phyloP scores from a whole-genome alignment of 1,140 invertebrate species.

The Maniola jurtina region DNA sequence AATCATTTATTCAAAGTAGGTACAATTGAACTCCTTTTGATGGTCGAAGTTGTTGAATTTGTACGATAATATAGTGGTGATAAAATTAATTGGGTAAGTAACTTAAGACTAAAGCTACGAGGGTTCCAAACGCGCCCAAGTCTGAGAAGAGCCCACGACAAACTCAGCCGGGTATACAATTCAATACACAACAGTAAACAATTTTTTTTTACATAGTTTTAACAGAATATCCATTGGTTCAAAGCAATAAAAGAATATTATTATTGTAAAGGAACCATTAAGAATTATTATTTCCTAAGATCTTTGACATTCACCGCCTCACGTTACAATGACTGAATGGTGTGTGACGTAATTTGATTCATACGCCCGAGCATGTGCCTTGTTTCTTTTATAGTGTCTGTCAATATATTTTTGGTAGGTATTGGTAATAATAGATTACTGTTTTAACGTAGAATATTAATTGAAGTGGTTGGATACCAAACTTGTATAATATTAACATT shows the following conservation, averaged over 20 bases:
- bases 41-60: too few species aligned
- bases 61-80: too few species aligned
- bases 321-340: neutral
- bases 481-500: too few species aligned
- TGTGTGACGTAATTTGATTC: slow-evolving; percentile 1
- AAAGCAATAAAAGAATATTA: neutral
- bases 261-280: neutral
- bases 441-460: neutral
- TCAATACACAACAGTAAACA: neutral
- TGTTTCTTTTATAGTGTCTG: neutral
- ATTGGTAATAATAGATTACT: neutral
- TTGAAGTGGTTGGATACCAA: too few species aligned
- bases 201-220: too few species aligned
- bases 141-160: too few species aligned
- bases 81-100: too few species aligned
- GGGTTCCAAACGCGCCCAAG: too few species aligned
- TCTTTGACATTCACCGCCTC: neutral
- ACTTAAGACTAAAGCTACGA: too few species aligned
- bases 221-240: neutral
- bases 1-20: too few species aligned
- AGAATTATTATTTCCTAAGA: neutral
- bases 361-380: neutral
- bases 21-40: too few species aligned
- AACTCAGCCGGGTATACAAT: too few species aligned
- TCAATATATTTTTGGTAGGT: neutral